Evolutionary conservation across 2,888 invertebrate species (phyloP).

Genomic region (Ferrisia virgata): DNA sequence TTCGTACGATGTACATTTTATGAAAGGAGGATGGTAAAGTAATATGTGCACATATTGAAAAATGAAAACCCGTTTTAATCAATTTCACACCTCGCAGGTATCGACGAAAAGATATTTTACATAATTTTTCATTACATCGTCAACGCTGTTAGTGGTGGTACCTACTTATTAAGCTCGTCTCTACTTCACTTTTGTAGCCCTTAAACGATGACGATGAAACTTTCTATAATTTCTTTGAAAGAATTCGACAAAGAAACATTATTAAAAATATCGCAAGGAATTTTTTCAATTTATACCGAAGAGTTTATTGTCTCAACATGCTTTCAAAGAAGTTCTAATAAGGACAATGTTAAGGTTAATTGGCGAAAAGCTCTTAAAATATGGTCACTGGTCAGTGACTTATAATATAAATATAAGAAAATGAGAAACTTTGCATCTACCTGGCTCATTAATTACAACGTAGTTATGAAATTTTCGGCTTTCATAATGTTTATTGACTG

Average conservation of each 20-base stretch:
- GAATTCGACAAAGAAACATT: not conserved
- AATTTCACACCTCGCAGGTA: not conserved
- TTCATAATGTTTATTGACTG: too few relatives aligned
- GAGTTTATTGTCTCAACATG: not conserved
- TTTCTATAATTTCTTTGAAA: slow-evolving; percentile 1
- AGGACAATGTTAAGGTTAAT: not conserved
- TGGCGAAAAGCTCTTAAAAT: not conserved
- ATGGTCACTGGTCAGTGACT: not conserved
- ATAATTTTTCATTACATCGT: slow-evolving; percentile 11
- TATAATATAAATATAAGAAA: too few relatives aligned
- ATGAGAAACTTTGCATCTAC: not conserved
- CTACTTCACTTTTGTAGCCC: not conserved
- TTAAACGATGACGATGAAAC: not conserved
- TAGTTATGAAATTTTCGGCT: not conserved
- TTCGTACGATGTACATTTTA: too few relatives aligned
- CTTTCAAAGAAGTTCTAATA: not conserved
- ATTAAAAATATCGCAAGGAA: not conserved
- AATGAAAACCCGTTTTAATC: not conserved
- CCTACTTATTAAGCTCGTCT: not conserved
- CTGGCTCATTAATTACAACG: not conserved
- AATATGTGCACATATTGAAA: too few relatives aligned
- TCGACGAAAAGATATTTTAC: not conserved
- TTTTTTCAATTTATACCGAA: not conserved
- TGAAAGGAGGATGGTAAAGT: too few relatives aligned
- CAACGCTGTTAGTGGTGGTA: not conserved